Conservation (phyloP, 2,113 vertebrate genomes). For the Hypanus sabinus region DNA sequence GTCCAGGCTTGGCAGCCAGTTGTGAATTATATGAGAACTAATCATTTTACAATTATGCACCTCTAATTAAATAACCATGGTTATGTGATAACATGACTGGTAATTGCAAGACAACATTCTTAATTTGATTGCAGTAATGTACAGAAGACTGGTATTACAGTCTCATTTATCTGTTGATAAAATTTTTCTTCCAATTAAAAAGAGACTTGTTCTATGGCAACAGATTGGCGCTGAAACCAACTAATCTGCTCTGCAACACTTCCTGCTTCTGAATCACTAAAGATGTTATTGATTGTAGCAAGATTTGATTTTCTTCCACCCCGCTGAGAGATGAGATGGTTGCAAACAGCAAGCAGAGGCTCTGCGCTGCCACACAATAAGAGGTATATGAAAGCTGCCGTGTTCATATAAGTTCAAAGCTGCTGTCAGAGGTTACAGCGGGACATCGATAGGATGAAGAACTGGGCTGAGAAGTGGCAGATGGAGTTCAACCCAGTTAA, state of each 20-base stretch:
- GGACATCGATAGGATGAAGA: no score
- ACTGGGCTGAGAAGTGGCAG: no score
- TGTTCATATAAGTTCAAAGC: background rate
- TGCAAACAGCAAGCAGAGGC: background rate
- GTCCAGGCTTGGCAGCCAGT: conserved; percentile 31
- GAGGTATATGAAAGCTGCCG: background rate
- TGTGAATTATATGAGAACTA: conserved; percentile 40
- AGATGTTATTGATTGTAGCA: conserved; percentile 33
- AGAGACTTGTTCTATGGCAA: background rate
- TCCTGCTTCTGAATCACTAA: background rate
- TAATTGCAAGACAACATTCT: conserved; percentile 11
- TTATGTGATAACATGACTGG: conserved; percentile 37
- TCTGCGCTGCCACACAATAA: background rate
- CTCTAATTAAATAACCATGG: conserved; percentile 43
- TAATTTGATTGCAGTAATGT: conserved; percentile 39
- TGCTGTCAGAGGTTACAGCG: no score
- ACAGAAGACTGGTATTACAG: conserved; percentile 1
- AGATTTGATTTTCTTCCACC: conserved; percentile 29
- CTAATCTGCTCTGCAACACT: conserved; percentile 3
- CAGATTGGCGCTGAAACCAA: background rate
- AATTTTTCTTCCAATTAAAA: background rate
- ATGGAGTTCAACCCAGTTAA: no score
- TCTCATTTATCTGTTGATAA: conserved; percentile 31
- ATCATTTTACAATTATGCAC: conserved; percentile 43
- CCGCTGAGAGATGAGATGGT: background rate